phyloP scores from a whole-genome alignment of 2,888 invertebrate species.

The Zhuqinia jingwanae region DNA sequence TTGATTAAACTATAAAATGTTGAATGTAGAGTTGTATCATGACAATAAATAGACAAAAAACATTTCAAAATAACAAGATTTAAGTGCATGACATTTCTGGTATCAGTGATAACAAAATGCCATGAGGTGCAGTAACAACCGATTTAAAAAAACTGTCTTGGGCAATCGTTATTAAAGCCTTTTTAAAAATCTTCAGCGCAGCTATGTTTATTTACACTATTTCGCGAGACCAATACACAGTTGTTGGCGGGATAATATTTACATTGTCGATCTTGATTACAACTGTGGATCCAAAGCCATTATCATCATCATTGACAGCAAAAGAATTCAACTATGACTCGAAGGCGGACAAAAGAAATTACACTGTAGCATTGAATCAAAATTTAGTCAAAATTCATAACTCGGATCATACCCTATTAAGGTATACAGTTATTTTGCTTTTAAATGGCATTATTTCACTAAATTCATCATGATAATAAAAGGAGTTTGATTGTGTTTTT shows the following conservation, averaged over 20 bases:
- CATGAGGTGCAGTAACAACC: too few species aligned
- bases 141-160: too few species aligned
- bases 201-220: not conserved
- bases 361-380: not conserved
- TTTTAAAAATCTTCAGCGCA: not conserved
- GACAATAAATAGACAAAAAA: too few species aligned
- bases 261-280: not conserved
- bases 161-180: too few species aligned
- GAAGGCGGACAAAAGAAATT: not conserved
- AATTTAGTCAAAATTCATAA: not conserved
- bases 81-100: too few species aligned
- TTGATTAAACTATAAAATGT: too few species aligned
- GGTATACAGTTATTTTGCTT: not conserved
- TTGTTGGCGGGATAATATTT: not conserved
- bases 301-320: not conserved
- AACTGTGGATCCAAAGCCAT: not conserved
- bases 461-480: not conserved
- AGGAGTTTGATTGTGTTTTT: not conserved
- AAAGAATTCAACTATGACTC: not conserved
- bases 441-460: not conserved
- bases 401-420: constrained; percentile 23
- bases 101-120: too few species aligned
- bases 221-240: not conserved
- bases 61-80: too few species aligned
- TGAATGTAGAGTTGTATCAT: too few species aligned